phyloP scores from a whole-genome alignment of 2,113 vertebrate species.

The Brachyhypopomus occidentalis region DNA sequence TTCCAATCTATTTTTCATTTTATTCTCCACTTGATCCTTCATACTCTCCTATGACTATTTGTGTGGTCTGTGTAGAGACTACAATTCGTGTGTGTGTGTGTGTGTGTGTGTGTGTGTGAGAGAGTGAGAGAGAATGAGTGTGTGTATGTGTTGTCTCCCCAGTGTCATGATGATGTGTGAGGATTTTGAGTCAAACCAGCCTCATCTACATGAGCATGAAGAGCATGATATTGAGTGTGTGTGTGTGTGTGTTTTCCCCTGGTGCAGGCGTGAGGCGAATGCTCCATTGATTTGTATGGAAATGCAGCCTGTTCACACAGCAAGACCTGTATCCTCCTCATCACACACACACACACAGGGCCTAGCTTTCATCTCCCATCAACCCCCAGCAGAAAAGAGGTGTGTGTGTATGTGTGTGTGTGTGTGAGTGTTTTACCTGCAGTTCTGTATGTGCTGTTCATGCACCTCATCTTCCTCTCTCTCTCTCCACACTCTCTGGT shows the following conservation, averaged over 20 bases:
- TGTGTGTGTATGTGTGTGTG: background rate
- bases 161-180: slow-evolving; percentile 29
- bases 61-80: background rate
- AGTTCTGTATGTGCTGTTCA: slow-evolving; percentile 25
- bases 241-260: slow-evolving; percentile 61
- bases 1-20: background rate
- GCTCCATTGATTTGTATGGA: slow-evolving; percentile 74
- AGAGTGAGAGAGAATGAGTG: background rate
- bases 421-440: slow-evolving; percentile 27
- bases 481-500: too few relatives aligned
- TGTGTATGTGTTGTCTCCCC: background rate
- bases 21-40: slow-evolving; percentile 9
- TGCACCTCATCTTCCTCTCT: background rate
- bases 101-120: slow-evolving; percentile 12
- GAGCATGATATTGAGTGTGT: slow-evolving; percentile 19
- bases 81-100: slow-evolving; percentile 20
- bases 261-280: slow-evolving; percentile 63
- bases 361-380: slow-evolving; percentile 33
- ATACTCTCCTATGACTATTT: background rate
- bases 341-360: slow-evolving; percentile 34
- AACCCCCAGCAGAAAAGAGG: slow-evolving; percentile 8
- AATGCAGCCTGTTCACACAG: slow-evolving; percentile 71
- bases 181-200: slow-evolving; percentile 20
- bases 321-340: slow-evolving; percentile 55
- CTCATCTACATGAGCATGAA: slow-evolving; percentile 4